Base-by-base conservation (phyloP, 2,113 vertebrate species). In the Bujurquina vittata region DNA sequence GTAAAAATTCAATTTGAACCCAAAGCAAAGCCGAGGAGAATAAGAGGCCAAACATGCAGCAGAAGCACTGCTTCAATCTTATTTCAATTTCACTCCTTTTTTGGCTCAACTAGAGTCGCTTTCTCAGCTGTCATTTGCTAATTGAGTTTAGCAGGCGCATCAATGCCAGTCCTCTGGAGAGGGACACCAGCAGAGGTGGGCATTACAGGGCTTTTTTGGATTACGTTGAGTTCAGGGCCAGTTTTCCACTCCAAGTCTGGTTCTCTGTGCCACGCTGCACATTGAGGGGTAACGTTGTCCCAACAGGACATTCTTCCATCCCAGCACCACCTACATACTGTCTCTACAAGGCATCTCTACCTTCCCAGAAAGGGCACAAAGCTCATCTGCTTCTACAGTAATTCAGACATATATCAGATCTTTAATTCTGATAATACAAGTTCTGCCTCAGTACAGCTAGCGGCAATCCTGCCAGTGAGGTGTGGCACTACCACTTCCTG, bases 201-300 rank as follows among this genome's bases (percentile, higher is more conserved):
- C 89, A 91, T 94, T 83, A 88, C 79, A 14, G 89, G 87, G 88
- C 80, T 90, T 94, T 93, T 94, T 90, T 80, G 92, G 93, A 95
- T 95, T 92, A 93, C 82, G 84, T 52, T 58, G 80, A 88, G 81
- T 90, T 88, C 81, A 57, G 60, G 87, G 87, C 81, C 85, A 90
- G 89, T 95, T 95, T 94, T 94, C 94, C 93, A 94, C 93, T 95
- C 93, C 91, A 94, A 92, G 91, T 94, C 88, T 94, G 93, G 93
- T 85, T 81, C 85, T 91, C 79, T 74, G 73, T 90, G 81, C 83
- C 91, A 85, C 85, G 83, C 89, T 83, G 84, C 79, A 87, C 88
- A 82, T 29, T 5, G 69, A 74, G 69, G 85, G 89, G 85, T 81
- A 69, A 87, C 87, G 93, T 92, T 94, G 93, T 86, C 91, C 91